These are phyloP conservation scores for Archips xylosteana DNA, from an alignment of 2,888 invertebrate species.

Conservation along the genomic window DNA sequence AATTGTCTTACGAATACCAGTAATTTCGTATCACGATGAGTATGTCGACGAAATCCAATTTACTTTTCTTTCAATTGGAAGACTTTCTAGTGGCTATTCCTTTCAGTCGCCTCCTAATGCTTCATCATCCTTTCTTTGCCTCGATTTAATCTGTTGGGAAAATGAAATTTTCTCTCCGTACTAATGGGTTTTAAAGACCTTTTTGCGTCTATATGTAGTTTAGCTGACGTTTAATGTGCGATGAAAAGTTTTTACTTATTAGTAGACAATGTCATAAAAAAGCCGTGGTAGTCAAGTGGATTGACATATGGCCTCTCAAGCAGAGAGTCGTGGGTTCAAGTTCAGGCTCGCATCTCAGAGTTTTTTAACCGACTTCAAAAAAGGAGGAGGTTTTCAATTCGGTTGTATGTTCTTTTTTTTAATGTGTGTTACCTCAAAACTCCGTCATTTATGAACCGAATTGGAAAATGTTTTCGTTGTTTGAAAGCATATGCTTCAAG, in stretches of 20 bases:
- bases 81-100: conserved; percentile 3
- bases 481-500: no score
- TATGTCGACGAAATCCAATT: background rate
- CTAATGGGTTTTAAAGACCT: conserved; percentile 3
- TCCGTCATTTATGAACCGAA: no score
- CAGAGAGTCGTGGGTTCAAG: no score
- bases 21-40: background rate
- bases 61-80: background rate
- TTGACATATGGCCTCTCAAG: no score
- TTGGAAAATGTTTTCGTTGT: no score
- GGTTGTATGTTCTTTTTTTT: no score
- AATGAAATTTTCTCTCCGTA: background rate
- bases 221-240: background rate
- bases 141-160: background rate
- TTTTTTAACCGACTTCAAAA: no score
- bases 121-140: conserved; percentile 5
- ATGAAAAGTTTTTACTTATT: background rate
- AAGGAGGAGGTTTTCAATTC: no score
- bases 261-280: no score
- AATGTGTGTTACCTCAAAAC: no score
- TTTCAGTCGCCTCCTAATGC: background rate
- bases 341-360: no score
- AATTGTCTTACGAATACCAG: background rate
- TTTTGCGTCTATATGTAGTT: background rate
- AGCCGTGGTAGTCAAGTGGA: no score